Conservation (phyloP, 30 jellyfish, hydroid and myxozoan genomes). For the Clytia hemisphaerica region DNA sequence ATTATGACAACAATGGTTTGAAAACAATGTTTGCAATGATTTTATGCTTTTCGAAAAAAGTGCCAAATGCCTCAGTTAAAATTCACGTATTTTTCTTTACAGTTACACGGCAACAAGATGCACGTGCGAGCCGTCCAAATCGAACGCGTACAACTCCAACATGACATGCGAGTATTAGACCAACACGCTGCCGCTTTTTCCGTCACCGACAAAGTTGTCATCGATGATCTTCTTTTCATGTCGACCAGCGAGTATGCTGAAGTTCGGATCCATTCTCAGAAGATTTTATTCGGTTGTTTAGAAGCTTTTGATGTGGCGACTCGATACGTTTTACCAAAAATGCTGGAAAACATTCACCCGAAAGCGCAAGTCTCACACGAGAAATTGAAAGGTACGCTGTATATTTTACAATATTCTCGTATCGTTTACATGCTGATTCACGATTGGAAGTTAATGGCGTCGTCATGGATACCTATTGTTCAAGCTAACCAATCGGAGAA, state of each 20-base stretch:
- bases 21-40: no score
- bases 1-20: no score
- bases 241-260: slow-evolving; percentile 81
- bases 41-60: no score
- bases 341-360: slow-evolving; percentile 60
- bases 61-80: no score
- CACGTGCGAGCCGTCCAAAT: slow-evolving; percentile 70
- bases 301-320: slow-evolving; percentile 75
- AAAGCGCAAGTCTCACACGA: slow-evolving; percentile 82
- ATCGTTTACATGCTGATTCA: slow-evolving; percentile 71
- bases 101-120: slow-evolving; percentile 67
- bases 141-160: slow-evolving; percentile 85
- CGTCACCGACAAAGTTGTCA: slow-evolving; percentile 41
- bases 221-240: slow-evolving; percentile 60
- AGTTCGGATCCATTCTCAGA: slow-evolving; percentile 87
- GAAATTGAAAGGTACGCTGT: slow-evolving; percentile 81
- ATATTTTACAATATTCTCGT: slow-evolving; percentile 46
- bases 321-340: slow-evolving; percentile 61
- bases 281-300: slow-evolving; percentile 49
- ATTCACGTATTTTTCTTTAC: not conserved
- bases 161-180: slow-evolving; percentile 80
- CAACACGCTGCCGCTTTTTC: slow-evolving; percentile 72
- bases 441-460: slow-evolving; percentile 73
- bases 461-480: slow-evolving; percentile 80
- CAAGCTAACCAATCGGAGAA: slow-evolving; percentile 97